phyloP scores from a whole-genome alignment of 2,797 vertebrate species.

The Spea hammondii region DNA sequence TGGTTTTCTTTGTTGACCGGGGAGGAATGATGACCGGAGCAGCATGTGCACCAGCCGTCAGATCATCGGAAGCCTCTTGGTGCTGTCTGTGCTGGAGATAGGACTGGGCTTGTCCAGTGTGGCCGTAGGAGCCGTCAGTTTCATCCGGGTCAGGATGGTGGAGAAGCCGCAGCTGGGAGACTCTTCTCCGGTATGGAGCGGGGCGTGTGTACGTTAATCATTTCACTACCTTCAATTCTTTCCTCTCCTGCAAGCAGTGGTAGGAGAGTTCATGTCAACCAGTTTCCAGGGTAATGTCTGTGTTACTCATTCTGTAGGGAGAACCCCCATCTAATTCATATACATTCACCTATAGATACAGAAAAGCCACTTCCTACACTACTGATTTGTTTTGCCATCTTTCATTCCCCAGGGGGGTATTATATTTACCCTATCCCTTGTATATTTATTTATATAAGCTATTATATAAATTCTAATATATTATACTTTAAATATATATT shows the following conservation, averaged over 20 bases:
- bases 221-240: slow-evolving; percentile 78
- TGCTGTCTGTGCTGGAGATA: slow-evolving; percentile 95
- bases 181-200: slow-evolving; percentile 98
- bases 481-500: too few species aligned
- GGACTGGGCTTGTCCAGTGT: slow-evolving; percentile 96
- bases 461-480: too few species aligned
- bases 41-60: slow-evolving; percentile 97
- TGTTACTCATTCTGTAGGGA: too few species aligned
- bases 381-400: too few species aligned
- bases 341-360: too few species aligned
- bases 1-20: slow-evolving; percentile 67
- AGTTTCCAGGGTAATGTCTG: background rate
- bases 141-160: slow-evolving; percentile 80
- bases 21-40: slow-evolving; percentile 87
- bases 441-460: too few species aligned
- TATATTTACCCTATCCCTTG: too few species aligned
- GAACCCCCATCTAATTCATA: too few species aligned
- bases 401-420: too few species aligned
- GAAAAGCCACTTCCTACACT: too few species aligned
- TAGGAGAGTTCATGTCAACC: slow-evolving; percentile 41
- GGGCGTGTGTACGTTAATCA: slow-evolving; percentile 93
- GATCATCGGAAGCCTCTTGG: slow-evolving; percentile 94
- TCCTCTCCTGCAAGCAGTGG: slow-evolving; percentile 59
- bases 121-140: slow-evolving; percentile 90
- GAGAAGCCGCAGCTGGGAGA: slow-evolving; percentile 91